Base-by-base conservation (phyloP, 1,140 invertebrate genomes). In the Alviniconcha marisindica region DNA sequence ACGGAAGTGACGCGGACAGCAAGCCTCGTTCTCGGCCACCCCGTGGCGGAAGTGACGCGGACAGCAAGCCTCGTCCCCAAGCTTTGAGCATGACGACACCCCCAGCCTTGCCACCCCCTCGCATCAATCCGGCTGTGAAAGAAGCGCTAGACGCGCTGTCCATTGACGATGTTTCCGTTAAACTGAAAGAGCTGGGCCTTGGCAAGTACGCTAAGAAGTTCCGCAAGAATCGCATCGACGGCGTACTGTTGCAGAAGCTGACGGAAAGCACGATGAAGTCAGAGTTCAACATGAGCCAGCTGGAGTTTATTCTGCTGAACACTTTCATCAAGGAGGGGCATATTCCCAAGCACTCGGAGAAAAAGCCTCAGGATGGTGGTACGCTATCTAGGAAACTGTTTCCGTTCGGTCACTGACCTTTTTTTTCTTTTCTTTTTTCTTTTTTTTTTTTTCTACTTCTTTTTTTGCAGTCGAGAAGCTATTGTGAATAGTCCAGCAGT, bases 151-250 rank as follows among this genome's bases (percentile, higher is more conserved):
- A 40, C 14, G 14, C 51, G 33, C 78, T 80, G 38, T n/a, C 60
- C 60, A 28, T 80, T 0, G 78, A 80, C 14, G 78, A 80, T 21
- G 78, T 80, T 56, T 33, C 24, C 24, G 38, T 38, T 1, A 54
- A 60, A 15, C 60, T 80, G 31, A 60, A 80, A 38, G 36, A 80
- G n/a, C 78, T 80, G 56, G 60, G 60, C 0, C 60, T 80, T 36
- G 56, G 33, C 44, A 80, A 44, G 38, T 44, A 80, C 78, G 40
- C 5, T 21, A 80, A 80, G 78, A 80, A 66, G 78, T 80, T 80
- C 78, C 36, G 60, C 56, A 80, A 80, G 78, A 60, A 69, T 38
- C 56, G 31, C 38, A 80, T 80, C 24, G 78, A 80, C 78, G 78
- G 78, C 4, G 40, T 63, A 36, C 78, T 80, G 36, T 38, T 80